Base-by-base conservation (phyloP, 1,140 invertebrate genomes). In the Alviniconcha marisindica region DNA sequence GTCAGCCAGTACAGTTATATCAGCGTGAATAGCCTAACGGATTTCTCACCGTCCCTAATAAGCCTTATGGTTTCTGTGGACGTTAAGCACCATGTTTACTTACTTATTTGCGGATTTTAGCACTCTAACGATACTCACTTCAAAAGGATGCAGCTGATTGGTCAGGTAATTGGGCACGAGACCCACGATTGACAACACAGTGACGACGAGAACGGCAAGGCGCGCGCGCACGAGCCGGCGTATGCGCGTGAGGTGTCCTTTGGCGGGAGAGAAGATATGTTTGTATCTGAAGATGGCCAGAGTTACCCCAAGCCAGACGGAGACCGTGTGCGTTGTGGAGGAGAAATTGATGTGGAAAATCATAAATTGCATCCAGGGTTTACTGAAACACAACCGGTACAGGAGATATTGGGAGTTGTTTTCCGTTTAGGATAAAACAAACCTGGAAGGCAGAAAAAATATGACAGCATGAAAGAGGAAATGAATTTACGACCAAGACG, bases 241-340 rank as follows among this genome's bases (percentile, higher is more conserved):
- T 40, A 95, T 95, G 90, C 96, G 97, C 2, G 96, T 94, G 1
- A 94, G 89, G 69, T 94, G 94, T 83, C 97, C 90, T 79, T 91
- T 88, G 1, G 96, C 7, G 95, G 96, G 91, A 94, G 91, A 89
- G 94, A 88, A 94, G 0, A 98, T 96, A 0, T 97, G 97, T 24
- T 98, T 96, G 91, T 97, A 99, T 3, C 98, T 93, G 84, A 42
- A 79, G 76, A 98, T 95, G 0, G 98, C 98, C 54, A 99, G 91
- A 1, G 96, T 97, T 0, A 99, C 96, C 0, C 97, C 98, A 81
- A 99, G 91, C 95, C 96, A 98, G 79, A 98, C 98, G 0, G 97
- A 97, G 63, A 98, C 96, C 0, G 97, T 98, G 92, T 99, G 98
- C 89, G 96, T 94, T 0, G 97, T 96, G 95, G 94, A 91, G 0